Evolutionary conservation across 1,140 invertebrate genomes (phyloP).

Genomic region (Artemia franciscana): DNA sequence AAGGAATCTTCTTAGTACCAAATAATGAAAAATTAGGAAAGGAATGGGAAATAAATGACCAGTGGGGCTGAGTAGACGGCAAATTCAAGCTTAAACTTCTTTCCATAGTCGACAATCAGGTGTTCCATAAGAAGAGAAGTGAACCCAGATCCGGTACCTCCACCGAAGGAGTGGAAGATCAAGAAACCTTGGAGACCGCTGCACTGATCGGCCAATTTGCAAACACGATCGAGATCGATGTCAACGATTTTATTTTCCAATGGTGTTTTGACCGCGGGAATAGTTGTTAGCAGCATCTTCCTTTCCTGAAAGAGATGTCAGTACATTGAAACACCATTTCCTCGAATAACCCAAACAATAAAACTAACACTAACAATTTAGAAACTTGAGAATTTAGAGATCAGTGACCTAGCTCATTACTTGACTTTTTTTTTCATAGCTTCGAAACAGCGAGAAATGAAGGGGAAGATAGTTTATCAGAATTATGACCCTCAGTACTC

Average conservation of each 20-base stretch:
- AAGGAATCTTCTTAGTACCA: not conserved
- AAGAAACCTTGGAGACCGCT: constrained; percentile 58
- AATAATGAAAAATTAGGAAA: constrained; percentile 3
- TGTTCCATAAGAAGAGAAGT: constrained; percentile 56
- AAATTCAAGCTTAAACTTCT: constrained; percentile 60
- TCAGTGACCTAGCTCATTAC: too few relatives aligned
- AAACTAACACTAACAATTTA: too few relatives aligned
- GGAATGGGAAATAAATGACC: constrained; percentile 10
- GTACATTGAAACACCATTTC: too few relatives aligned
- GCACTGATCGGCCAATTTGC: constrained; percentile 44
- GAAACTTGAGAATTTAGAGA: too few relatives aligned
- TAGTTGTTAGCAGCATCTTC: constrained; percentile 31
- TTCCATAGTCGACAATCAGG: constrained; percentile 53
- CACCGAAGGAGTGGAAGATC: constrained; percentile 65
- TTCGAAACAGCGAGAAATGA: too few relatives aligned
- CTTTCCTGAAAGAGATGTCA: constrained; percentile 22
- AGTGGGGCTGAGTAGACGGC: constrained; percentile 56
- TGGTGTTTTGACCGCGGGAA: constrained; percentile 27
- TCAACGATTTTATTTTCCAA: constrained; percentile 26
- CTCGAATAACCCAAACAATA: too few relatives aligned
- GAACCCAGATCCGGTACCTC: constrained; percentile 62
- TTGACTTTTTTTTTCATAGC: too few relatives aligned
- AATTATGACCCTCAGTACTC: too few relatives aligned
- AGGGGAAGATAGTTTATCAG: too few relatives aligned
- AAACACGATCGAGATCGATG: constrained; percentile 21